These are phyloP conservation scores for Herpailurus yagouaroundi DNA, from an alignment of 2,113 vertebrate species.

Conservation along the genomic window DNA sequence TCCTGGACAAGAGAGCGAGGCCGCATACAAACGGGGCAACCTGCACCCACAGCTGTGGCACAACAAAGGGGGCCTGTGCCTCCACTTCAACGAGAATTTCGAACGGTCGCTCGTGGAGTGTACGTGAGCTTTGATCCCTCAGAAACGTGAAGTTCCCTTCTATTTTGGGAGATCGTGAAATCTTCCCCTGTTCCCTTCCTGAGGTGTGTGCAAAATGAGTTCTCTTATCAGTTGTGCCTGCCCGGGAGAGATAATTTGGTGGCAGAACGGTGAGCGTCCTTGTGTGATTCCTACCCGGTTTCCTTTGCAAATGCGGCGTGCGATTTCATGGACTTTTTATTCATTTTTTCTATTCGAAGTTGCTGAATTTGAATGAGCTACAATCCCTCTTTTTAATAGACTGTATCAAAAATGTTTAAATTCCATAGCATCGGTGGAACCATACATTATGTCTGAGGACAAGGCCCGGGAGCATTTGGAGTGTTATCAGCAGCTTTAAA, in stretches of 20 bases:
- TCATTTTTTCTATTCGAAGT: constrained; percentile 35
- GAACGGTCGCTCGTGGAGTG: neutral
- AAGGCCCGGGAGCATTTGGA: neutral
- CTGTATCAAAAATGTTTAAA: constrained; percentile 32
- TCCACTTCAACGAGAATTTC: neutral
- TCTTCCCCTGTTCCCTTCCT: neutral
- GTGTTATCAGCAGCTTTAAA: constrained; percentile 7
- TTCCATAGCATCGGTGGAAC: neutral
- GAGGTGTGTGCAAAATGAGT: constrained; percentile 28
- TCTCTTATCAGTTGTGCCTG: constrained; percentile 40
- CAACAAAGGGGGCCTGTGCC: neutral
- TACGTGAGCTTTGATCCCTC: neutral
- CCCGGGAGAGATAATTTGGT: constrained; percentile 50
- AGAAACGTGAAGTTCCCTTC: neutral
- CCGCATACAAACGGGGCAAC: neutral
- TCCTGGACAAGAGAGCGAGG: neutral
- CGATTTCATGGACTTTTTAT: neutral
- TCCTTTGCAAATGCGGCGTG: constrained; percentile 8
- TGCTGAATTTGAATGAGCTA: constrained; percentile 55
- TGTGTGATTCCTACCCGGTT: constrained; percentile 34
- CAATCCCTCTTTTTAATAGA: constrained; percentile 45
- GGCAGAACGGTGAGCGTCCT: neutral
- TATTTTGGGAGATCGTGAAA: neutral
- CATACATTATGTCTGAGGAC: neutral
- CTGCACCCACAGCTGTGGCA: no score